phyloP scores from a whole-genome alignment of 2,797 vertebrate genomes.

The Darevskia mixta region DNA sequence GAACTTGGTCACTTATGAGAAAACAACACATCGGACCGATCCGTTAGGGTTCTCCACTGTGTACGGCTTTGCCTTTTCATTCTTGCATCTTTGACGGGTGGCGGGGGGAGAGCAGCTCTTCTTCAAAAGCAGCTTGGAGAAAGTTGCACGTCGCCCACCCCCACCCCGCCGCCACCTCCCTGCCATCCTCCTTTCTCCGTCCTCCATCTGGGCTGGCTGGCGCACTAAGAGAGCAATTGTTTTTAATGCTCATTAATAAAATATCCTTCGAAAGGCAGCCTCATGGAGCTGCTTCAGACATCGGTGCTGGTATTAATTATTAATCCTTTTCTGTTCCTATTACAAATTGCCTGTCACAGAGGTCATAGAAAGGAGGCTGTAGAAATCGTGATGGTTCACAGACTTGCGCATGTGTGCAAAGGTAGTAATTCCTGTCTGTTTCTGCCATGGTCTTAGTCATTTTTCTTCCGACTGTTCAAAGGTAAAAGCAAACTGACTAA shows the following conservation, averaged over 20 bases:
- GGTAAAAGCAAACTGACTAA: conserved; percentile 7
- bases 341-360: conserved; percentile 47
- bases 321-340: conserved; percentile 63
- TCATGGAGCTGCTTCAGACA: conserved; percentile 58
- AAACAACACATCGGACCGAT: background rate
- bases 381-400: conserved; percentile 43
- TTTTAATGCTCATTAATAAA: conserved; percentile 71
- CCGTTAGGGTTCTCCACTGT: background rate
- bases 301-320: conserved; percentile 59
- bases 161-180: no score
- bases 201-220: conserved; percentile 42
- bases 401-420: background rate
- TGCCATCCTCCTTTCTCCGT: background rate
- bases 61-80: background rate
- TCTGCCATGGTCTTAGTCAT: conserved; percentile 40
- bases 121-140: background rate
- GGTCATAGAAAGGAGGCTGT: conserved; percentile 66
- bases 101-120: background rate
- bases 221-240: conserved; percentile 63
- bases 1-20: background rate
- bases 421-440: conserved; percentile 13
- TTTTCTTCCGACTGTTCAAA: conserved; percentile 43
- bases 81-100: background rate
- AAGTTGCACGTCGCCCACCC: background rate
- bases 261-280: conserved; percentile 56